Percentiles rank a stretch among this genome's conserved stretches.
phyloP scores from a whole-genome alignment of 2,113 vertebrate species.

The Notechis scutatus region DNA sequence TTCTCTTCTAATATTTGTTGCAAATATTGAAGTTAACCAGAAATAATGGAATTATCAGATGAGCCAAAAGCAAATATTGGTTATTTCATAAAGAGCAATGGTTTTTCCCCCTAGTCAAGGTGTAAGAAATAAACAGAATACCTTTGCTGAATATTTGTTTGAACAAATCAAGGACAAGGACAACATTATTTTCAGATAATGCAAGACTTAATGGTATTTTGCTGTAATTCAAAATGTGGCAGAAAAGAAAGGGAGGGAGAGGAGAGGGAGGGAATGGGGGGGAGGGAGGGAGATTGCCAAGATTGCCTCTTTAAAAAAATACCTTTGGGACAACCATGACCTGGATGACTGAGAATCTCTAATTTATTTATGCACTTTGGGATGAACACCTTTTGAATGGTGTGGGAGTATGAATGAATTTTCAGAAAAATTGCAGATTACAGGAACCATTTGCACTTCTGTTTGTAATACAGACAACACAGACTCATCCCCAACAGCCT shows the following conservation, averaged over 20 bases:
- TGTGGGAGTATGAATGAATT: no score
- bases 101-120: constrained; percentile 19
- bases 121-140: constrained; percentile 37
- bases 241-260: neutral
- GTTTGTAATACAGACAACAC: no score
- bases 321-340: no score
- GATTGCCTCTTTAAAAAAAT: no score
- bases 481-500: no score
- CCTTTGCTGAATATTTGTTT: constrained; percentile 13
- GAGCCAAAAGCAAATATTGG: neutral
- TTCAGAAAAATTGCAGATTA: no score
- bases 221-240: neutral
- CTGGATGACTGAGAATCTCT: no score
- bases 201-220: constrained; percentile 27
- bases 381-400: no score
- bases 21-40: neutral
- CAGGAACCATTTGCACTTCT: no score
- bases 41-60: constrained; percentile 21
- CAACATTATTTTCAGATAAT: constrained; percentile 17
- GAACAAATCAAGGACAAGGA: constrained; percentile 11
- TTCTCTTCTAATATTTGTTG: neutral
- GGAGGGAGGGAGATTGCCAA: neutral
- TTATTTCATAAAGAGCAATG: constrained; percentile 16
- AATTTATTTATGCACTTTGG: no score
- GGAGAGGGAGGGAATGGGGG: no score